Evolutionary conservation across 2,797 vertebrate species (phyloP).

Genomic region (Rallus crepitans): DNA sequence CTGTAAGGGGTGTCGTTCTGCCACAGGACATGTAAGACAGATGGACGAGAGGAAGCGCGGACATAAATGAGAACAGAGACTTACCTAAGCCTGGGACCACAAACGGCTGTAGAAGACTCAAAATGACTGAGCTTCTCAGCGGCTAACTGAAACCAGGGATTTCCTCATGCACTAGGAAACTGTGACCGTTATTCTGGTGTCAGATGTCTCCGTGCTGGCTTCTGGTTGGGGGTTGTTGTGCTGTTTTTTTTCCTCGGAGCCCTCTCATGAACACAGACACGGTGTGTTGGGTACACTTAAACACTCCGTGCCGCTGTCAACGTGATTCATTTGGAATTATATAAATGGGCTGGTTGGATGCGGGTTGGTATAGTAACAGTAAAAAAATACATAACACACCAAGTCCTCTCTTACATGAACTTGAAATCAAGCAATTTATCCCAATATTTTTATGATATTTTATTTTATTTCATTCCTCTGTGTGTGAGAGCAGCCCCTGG

Average conservation of each 20-base stretch:
- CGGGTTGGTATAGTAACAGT: conserved; percentile 56
- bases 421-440: background rate
- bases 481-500: background rate
- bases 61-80: background rate
- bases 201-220: conserved; percentile 32
- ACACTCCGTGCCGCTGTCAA: background rate
- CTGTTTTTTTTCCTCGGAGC: background rate
- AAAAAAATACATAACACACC: background rate
- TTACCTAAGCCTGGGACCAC: conserved; percentile 29
- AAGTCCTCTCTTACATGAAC: background rate
- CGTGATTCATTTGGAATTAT: conserved; percentile 13
- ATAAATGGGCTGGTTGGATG: conserved; percentile 11
- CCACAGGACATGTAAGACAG: rapidly evolving
- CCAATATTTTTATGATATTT: background rate
- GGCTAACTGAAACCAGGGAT: conserved; percentile 53
- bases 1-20: background rate
- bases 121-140: conserved; percentile 40
- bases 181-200: conserved; percentile 63
- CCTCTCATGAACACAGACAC: background rate
- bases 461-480: background rate
- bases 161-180: conserved; percentile 51
- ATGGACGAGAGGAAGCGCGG: background rate
- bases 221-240: background rate
- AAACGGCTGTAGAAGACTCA: conserved; percentile 20
- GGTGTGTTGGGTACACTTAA: background rate